A percentile compares a stretch with the other conserved stretches of the same genome.
Conservation (phyloP, 2,888 invertebrate genomes). For the Chironomus tentans region DNA sequence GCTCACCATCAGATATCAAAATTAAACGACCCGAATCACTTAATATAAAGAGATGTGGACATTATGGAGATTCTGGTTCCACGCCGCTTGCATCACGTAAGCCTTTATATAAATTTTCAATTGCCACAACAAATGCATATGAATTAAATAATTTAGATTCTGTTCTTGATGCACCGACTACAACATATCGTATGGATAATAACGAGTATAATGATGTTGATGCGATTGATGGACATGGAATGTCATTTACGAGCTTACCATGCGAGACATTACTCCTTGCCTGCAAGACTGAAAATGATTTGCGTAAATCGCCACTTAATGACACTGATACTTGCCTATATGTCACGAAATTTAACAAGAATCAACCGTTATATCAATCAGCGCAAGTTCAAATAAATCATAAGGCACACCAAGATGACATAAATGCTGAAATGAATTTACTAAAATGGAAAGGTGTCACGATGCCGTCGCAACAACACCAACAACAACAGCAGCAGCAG, state of each 20-base stretch:
- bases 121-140: slow-evolving; percentile 54
- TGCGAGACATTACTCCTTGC: slow-evolving; percentile 31
- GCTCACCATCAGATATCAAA: slow-evolving; percentile 33
- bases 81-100: slow-evolving; percentile 54
- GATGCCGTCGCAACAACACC: slow-evolving; percentile 42
- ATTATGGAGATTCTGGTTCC: slow-evolving; percentile 31
- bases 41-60: slow-evolving; percentile 43
- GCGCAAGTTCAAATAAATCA: slow-evolving; percentile 50
- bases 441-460: slow-evolving; percentile 68
- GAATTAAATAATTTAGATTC: slow-evolving; percentile 57
- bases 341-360: slow-evolving; percentile 53
- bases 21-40: slow-evolving; percentile 48
- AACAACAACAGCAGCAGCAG: no score
- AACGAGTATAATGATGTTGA: slow-evolving; percentile 29
- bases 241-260: slow-evolving; percentile 45
- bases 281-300: slow-evolving; percentile 32
- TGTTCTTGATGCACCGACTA: slow-evolving; percentile 51
- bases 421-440: slow-evolving; percentile 39
- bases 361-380: slow-evolving; percentile 66
- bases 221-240: slow-evolving; percentile 34
- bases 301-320: slow-evolving; percentile 45
- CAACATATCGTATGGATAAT: slow-evolving; percentile 26
- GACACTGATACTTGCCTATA: slow-evolving; percentile 39
- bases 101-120: slow-evolving; percentile 59
- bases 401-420: slow-evolving; percentile 34